A percentile compares a stretch with the other conserved stretches of the same genome.
phyloP scores from a whole-genome alignment of 2,797 vertebrate genomes.

The Phrynocephalus guinanensis region DNA sequence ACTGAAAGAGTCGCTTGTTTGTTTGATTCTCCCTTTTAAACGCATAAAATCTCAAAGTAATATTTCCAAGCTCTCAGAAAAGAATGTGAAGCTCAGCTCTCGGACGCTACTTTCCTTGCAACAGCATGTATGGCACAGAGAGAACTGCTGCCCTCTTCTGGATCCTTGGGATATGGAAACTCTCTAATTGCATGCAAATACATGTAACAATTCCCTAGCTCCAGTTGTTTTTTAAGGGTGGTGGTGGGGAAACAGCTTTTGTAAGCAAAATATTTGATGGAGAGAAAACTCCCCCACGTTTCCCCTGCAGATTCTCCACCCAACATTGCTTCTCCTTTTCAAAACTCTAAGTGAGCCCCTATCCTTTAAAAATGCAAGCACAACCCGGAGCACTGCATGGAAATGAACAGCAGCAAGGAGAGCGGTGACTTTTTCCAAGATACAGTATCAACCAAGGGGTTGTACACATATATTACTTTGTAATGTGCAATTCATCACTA shows the following conservation, averaged over 20 bases:
- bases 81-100: background rate
- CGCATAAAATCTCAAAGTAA: too few species aligned
- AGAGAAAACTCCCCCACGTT: background rate
- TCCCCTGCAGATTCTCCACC: background rate
- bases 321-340: background rate
- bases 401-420: background rate
- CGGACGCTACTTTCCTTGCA: fast-evolving
- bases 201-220: background rate
- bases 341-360: background rate
- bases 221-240: background rate
- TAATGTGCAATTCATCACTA: background rate
- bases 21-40: too few species aligned
- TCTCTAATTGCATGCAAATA: background rate
- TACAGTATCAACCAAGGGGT: background rate
- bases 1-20: background rate
- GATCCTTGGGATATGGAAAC: background rate
- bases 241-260: background rate
- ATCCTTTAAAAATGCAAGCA: background rate
- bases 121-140: background rate
- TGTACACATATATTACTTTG: background rate
- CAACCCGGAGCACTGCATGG: background rate
- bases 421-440: background rate
- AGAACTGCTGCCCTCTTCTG: conserved; percentile 63
- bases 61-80: background rate
- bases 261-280: background rate